Conservation (phyloP, 2,797 vertebrate species). For the Diglossa cyanea region DNA sequence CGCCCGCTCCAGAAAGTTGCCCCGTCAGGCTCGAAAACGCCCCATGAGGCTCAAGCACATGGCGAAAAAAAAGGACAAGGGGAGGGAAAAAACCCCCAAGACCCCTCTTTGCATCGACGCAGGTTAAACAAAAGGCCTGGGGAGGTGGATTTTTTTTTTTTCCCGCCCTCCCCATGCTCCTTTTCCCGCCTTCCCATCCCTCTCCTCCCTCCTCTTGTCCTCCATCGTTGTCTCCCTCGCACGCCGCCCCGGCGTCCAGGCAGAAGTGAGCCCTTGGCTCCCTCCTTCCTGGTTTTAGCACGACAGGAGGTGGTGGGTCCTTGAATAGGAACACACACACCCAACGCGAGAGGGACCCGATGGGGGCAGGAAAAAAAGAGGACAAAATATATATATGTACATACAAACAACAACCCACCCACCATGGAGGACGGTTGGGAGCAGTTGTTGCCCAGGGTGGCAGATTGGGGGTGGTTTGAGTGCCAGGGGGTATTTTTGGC, state of each 20-base stretch:
- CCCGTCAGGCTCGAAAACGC: not conserved
- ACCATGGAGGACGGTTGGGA: not conserved
- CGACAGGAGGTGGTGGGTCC: constrained; percentile 17
- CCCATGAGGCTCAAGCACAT: not conserved
- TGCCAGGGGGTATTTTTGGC: constrained; percentile 19
- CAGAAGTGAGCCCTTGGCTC: constrained; percentile 27
- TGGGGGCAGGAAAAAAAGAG: not conserved
- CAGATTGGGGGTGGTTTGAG: not conserved
- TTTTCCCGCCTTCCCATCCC: not conserved
- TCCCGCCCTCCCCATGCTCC: not conserved
- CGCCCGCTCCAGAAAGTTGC: constrained; percentile 7
- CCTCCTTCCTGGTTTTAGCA: constrained; percentile 40
- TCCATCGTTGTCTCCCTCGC: not conserved
- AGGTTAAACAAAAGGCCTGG: constrained; percentile 53
- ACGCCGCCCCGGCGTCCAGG: not conserved
- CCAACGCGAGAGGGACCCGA: not conserved
- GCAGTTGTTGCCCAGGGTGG: not conserved
- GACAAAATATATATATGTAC: not conserved
- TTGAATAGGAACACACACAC: constrained; percentile 24
- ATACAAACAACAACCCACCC: not conserved
- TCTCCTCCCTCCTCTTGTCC: not conserved
- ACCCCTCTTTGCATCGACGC: not conserved
- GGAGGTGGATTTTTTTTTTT: not conserved
- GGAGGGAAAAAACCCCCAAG: not conserved
- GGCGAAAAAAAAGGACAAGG: not conserved